Evolutionary conservation across 2,113 vertebrate species (phyloP).

Genomic region (Corapipo altera): DNA sequence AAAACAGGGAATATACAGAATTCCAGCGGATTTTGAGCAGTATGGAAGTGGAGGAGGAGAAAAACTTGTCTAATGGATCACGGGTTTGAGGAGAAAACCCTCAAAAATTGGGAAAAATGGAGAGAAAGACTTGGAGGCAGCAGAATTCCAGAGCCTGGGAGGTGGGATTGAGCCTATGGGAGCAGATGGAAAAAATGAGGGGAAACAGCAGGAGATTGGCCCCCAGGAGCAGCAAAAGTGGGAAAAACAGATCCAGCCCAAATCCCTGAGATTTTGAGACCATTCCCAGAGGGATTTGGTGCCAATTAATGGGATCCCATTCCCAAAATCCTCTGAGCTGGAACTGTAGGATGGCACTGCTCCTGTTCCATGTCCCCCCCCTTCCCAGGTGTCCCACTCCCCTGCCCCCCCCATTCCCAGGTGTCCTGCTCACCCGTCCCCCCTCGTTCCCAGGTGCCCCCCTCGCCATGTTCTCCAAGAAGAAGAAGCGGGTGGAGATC

Average conservation of each 20-base stretch:
- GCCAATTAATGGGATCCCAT: not conserved
- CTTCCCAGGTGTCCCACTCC: no score
- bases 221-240: not conserved
- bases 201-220: not conserved
- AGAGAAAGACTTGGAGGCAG: not conserved
- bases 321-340: not conserved
- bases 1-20: fast-evolving
- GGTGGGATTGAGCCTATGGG: not conserved
- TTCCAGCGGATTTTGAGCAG: fast-evolving
- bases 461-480: conserved; percentile 85
- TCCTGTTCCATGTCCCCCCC: no score
- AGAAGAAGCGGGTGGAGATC: conserved; percentile 92
- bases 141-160: not conserved
- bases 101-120: not conserved
- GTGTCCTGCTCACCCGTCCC: not conserved
- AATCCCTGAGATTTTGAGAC: not conserved
- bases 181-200: not conserved
- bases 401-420: no score
- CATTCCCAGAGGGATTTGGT: not conserved
- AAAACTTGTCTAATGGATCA: fast-evolving
- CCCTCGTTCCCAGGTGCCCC: no score
- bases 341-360: not conserved
- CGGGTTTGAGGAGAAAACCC: not conserved
- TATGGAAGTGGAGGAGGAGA: fast-evolving
- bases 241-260: fast-evolving